Percentiles rank a stretch among this genome's conserved stretches.
Evolutionary conservation across 2,888 invertebrate genomes (phyloP).

Genomic region (Mesorhabditis spiculigera): DNA sequence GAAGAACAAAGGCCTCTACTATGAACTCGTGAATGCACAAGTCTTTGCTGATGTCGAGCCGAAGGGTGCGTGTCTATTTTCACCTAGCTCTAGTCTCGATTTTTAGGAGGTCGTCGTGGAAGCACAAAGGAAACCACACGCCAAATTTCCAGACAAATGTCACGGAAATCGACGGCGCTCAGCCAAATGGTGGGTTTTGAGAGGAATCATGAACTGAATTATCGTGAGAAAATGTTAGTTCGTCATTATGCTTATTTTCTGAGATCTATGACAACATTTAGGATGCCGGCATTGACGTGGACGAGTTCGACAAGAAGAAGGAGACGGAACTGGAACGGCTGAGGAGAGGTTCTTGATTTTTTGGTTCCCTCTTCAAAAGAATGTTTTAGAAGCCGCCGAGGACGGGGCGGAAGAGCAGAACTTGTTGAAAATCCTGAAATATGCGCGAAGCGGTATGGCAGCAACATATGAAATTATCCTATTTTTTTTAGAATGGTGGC

Average conservation of each 20-base stretch:
- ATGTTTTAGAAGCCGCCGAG: slow-evolving; percentile 17
- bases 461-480: too few relatives aligned
- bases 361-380: too few relatives aligned
- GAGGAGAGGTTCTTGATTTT: neutral
- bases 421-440: slow-evolving; percentile 52
- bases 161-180: neutral
- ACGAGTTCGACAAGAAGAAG: neutral
- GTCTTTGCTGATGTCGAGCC: slow-evolving; percentile 30
- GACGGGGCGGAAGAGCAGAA: slow-evolving; percentile 25
- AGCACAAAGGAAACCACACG: neutral
- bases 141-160: neutral
- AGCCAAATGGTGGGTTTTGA: too few relatives aligned
- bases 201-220: too few relatives aligned
- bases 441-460: slow-evolving; percentile 43
- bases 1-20: slow-evolving; percentile 68
- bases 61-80: slow-evolving; percentile 7
- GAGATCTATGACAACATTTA: too few relatives aligned
- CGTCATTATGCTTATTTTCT: too few relatives aligned
- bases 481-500: slow-evolving; percentile 57
- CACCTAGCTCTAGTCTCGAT: neutral
- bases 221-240: too few relatives aligned
- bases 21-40: slow-evolving; percentile 61
- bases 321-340: neutral
- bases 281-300: neutral
- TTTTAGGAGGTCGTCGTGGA: neutral